Evolutionary conservation across 2,888 invertebrate genomes (phyloP).

Genomic region (Fragum whitleyi): DNA sequence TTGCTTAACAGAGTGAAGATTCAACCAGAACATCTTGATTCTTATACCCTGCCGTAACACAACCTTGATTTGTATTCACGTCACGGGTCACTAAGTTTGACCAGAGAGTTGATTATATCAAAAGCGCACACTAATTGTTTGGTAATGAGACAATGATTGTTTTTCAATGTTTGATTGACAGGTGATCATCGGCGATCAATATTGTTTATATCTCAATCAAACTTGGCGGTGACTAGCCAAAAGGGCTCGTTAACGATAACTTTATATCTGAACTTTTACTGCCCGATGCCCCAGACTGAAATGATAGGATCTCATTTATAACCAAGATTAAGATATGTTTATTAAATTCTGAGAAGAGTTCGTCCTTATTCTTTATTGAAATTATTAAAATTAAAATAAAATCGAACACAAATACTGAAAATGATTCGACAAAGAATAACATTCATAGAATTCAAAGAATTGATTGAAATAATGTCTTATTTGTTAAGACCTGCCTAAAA

Average conservation of each 20-base stretch:
- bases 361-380: too few species aligned
- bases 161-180: constrained; percentile 17
- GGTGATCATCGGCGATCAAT: constrained; percentile 26
- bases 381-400: too few species aligned
- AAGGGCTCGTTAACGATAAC: background rate
- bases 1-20: background rate
- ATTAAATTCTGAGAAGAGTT: too few species aligned
- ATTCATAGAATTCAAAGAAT: too few species aligned
- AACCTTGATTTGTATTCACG: background rate
- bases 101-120: constrained; percentile 20
- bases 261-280: background rate
- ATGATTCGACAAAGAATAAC: too few species aligned
- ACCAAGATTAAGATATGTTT: too few species aligned
- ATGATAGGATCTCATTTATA: too few species aligned
- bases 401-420: too few species aligned
- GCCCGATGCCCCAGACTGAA: background rate
- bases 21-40: background rate
- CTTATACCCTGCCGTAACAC: background rate
- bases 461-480: too few species aligned
- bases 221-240: constrained; percentile 1
- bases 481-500: too few species aligned
- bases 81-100: too few species aligned
- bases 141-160: constrained; percentile 23
- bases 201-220: constrained; percentile 15
- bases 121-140: constrained; percentile 3